Evolutionary conservation across 2,888 invertebrate species (phyloP).

Genomic region (Calliscelio sp.): DNA sequence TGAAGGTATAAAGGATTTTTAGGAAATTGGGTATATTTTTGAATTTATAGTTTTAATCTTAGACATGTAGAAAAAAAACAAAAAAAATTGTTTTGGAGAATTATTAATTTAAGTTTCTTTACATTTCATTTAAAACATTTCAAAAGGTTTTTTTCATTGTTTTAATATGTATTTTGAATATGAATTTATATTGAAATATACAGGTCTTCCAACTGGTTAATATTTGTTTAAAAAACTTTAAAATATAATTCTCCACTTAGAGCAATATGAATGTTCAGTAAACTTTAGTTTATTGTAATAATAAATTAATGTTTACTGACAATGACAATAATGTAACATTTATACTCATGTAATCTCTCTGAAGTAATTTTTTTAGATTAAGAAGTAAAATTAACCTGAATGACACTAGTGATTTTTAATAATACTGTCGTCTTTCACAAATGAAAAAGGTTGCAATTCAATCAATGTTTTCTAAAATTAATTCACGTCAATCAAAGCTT

Average conservation of each 20-base stretch:
- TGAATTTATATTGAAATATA: not conserved
- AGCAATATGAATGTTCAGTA: not conserved
- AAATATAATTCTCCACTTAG: not conserved
- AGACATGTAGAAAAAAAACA: too few species aligned
- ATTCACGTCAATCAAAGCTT: too few species aligned
- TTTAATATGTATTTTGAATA: too few species aligned
- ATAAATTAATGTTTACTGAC: not conserved
- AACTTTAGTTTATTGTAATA: slow-evolving; percentile 2
- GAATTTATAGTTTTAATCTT: too few species aligned
- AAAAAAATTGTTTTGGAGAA: too few species aligned
- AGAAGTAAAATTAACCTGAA: not conserved
- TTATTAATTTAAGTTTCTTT: too few species aligned
- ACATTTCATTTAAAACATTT: too few species aligned
- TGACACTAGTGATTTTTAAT: not conserved
- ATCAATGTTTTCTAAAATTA: too few species aligned
- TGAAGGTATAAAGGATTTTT: not conserved
- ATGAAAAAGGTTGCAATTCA: too few species aligned
- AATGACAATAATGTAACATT: not conserved
- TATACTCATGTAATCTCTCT: not conserved
- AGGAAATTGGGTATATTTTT: not conserved
- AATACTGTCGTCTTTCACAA: too few species aligned
- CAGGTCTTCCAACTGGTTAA: not conserved
- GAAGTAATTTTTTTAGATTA: not conserved
- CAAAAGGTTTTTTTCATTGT: too few species aligned
- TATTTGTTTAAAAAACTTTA: not conserved